These are phyloP conservation scores for Plectropomus leopardus DNA, from an alignment of 2,113 vertebrate genomes.

Conservation along the genomic window DNA sequence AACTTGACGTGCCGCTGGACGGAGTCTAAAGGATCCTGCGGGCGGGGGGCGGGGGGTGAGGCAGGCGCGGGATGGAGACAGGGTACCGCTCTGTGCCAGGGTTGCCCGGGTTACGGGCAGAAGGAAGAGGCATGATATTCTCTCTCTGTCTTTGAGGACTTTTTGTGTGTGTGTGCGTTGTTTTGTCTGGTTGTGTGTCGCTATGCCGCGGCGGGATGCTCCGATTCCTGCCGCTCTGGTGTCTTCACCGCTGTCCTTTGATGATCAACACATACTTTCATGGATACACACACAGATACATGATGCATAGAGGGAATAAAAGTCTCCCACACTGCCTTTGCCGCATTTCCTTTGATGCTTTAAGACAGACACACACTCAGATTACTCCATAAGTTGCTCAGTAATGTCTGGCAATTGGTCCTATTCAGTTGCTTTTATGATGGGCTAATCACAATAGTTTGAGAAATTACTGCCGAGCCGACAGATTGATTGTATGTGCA, in stretches of 20 bases:
- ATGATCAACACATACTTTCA: constrained; percentile 54
- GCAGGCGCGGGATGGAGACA: constrained; percentile 55
- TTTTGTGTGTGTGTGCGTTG: constrained; percentile 47
- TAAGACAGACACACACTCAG: constrained; percentile 35
- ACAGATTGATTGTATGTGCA: constrained; percentile 77
- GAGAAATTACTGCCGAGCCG: constrained; percentile 62
- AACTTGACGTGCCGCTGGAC: constrained; percentile 88
- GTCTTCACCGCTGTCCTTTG: constrained; percentile 79
- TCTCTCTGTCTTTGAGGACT: constrained; percentile 54
- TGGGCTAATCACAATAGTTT: constrained; percentile 78
- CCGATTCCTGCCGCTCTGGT: constrained; percentile 70
- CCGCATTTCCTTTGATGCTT: constrained; percentile 64
- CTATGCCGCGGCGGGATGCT: constrained; percentile 68
- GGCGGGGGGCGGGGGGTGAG: constrained; percentile 46
- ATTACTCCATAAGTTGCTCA: constrained; percentile 47
- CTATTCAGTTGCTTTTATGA: constrained; percentile 76
- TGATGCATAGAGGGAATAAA: constrained; percentile 5
- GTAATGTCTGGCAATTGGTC: constrained; percentile 71
- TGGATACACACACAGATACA: constrained; percentile 26
- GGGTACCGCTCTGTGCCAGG: constrained; percentile 81
- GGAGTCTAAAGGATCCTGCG: constrained; percentile 78
- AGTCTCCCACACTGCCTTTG: constrained; percentile 31
- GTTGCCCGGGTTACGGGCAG: constrained; percentile 88
- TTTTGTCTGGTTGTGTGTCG: constrained; percentile 70
- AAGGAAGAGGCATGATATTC: constrained; percentile 78